Base-by-base conservation (phyloP, 1,140 invertebrate genomes). In the Centruroides sculpturatus region DNA sequence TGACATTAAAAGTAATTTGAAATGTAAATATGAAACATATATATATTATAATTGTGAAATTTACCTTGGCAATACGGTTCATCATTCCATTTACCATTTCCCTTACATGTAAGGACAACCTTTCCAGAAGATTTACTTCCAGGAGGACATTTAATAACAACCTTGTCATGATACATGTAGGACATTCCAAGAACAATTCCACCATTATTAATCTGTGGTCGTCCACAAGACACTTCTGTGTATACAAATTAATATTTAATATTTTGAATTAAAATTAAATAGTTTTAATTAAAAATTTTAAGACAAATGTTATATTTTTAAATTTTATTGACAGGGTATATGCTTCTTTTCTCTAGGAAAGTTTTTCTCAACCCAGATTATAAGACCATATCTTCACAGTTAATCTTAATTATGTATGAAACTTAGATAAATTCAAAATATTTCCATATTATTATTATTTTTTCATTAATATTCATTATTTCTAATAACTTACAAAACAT, bases 111-210 rank as follows among this genome's bases (percentile, higher is more conserved):
- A 10, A 76, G 62, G 1, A 73, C 64, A 5, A 71, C 68, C n/a
- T 63, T 67, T 34, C 66, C 69, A 7, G 64, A 64, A 7, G 72
- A 71, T 65, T 64, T 50, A 57, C 71, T 67, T 13, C 73, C 73
- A 51, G 70, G 67, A 12, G 76, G 73, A 68, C 79, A 80, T 34
- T 70, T 68, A 46, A 75, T 75, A 8, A 69, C 69, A 7, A 80
- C 66, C 36, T 70, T 66, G 66, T 79, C 77, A 61, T 74, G 71
- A 64, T 74, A 79, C 36, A 75, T 69, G 59, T 76, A 79, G 0
- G 76, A 78, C 46, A 69, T 68, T 3, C 79, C 79, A 7, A 71
- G 62, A 12, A 80, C 65, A 35, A 71, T 69, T 46, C 72, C 72
- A 34, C 72, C 74, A 11, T 67, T 56, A 23, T 65, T 48, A 41